Percentiles rank a stretch among this genome's conserved stretches.
Conservation (phyloP, 2,797 vertebrate genomes). For the Onychomys arenicola region DNA sequence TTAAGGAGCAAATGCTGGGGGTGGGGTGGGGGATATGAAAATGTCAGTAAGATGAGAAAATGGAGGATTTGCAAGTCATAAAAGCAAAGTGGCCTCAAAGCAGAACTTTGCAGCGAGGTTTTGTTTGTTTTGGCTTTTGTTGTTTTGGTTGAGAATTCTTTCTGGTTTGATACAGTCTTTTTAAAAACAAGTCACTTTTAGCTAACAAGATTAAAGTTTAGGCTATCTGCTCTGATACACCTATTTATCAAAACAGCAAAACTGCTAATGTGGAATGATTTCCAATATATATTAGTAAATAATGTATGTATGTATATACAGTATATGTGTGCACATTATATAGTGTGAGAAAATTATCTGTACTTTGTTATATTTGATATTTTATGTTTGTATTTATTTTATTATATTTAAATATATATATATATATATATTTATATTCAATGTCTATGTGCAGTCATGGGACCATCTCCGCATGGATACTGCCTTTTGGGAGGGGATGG, state of each 20-base stretch:
- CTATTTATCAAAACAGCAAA: background rate
- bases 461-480: background rate
- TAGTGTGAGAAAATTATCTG: background rate
- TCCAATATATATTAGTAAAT: background rate
- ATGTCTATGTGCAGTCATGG: background rate
- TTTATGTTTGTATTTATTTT: background rate
- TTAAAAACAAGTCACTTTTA: slow-evolving; percentile 2
- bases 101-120: slow-evolving; percentile 50
- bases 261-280: slow-evolving; percentile 29
- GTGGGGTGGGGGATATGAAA: background rate
- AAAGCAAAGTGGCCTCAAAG: background rate
- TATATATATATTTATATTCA: background rate
- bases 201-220: slow-evolving; percentile 19
- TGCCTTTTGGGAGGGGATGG: background rate
- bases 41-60: slow-evolving; percentile 48
- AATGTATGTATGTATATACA: background rate
- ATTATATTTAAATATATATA: background rate
- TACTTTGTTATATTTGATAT: no score
- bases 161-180: slow-evolving; percentile 31
- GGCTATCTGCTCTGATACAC: background rate
- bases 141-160: slow-evolving; percentile 31
- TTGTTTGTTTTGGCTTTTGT: slow-evolving; percentile 25
- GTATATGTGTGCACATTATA: background rate
- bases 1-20: background rate
- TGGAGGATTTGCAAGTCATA: background rate